phyloP scores from a whole-genome alignment of 2,797 vertebrate genomes.

The Anniella stebbinsi region DNA sequence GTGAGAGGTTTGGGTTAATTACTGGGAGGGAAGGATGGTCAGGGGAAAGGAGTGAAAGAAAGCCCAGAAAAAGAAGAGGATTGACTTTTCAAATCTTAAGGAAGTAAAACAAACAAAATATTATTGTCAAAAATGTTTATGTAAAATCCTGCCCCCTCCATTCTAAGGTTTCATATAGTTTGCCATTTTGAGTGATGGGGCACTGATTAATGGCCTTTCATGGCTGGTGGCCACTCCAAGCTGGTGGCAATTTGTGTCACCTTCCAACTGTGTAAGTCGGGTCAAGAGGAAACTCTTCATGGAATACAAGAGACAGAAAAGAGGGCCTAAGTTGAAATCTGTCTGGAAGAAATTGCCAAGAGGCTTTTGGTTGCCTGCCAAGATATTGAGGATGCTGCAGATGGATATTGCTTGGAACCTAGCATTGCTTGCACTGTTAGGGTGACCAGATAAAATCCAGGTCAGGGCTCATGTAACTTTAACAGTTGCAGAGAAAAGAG shows the following conservation, averaged over 20 bases:
- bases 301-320: background rate
- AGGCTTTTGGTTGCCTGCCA: background rate
- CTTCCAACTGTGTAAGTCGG: background rate
- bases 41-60: background rate
- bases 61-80: background rate
- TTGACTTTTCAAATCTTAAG: background rate
- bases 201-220: background rate
- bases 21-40: background rate
- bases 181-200: background rate
- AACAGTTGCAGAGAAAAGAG: no score
- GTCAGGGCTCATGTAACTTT: no score
- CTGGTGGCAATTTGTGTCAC: background rate
- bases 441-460: no score
- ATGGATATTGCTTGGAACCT: background rate
- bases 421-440: background rate
- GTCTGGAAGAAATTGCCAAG: background rate
- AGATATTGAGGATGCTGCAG: background rate
- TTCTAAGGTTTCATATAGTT: background rate
- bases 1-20: background rate
- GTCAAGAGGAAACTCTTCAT: background rate
- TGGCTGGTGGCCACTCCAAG: background rate
- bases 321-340: background rate
- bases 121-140: background rate
- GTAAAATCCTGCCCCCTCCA: no score
- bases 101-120: background rate